phyloP scores from a whole-genome alignment of 2,888 invertebrate genomes.

The Aelia acuminata region DNA sequence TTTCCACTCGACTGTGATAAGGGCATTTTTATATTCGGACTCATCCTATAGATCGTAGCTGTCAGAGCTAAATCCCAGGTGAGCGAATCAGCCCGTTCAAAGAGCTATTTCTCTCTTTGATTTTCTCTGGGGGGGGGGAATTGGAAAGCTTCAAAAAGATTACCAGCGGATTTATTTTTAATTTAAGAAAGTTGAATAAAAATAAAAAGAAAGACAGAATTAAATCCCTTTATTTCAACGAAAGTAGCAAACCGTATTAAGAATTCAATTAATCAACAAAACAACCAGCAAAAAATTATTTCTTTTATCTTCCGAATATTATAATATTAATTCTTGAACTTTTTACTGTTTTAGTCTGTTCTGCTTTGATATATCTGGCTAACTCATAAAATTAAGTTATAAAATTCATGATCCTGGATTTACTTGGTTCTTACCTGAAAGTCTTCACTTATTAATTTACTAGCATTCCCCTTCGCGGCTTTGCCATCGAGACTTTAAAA shows the following conservation, averaged over 20 bases:
- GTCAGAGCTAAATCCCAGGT: not conserved
- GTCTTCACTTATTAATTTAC: too few species aligned
- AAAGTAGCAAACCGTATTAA: not conserved
- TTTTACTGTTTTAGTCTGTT: too few species aligned
- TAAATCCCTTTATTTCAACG: not conserved
- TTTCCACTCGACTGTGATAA: too few species aligned
- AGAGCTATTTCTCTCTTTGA: not conserved
- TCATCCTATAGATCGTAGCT: not conserved
- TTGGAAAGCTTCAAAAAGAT: not conserved
- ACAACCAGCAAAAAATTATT: not conserved
- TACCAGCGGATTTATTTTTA: conserved; percentile 5
- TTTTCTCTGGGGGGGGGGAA: not conserved
- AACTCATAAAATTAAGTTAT: too few species aligned
- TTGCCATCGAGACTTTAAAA: too few species aligned
- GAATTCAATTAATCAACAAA: not conserved
- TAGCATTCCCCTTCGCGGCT: too few species aligned
- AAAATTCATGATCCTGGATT: too few species aligned
- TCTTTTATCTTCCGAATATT: too few species aligned
- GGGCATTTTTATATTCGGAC: not conserved
- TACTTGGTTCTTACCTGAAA: too few species aligned
- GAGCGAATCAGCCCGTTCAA: not conserved
- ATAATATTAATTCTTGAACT: too few species aligned
- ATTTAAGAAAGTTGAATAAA: conserved; percentile 8
- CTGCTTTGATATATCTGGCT: too few species aligned
- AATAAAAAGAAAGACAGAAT: not conserved